These are phyloP conservation scores for Diarsia brunnea DNA, from an alignment of 2,888 invertebrate genomes.

Conservation along the genomic window DNA sequence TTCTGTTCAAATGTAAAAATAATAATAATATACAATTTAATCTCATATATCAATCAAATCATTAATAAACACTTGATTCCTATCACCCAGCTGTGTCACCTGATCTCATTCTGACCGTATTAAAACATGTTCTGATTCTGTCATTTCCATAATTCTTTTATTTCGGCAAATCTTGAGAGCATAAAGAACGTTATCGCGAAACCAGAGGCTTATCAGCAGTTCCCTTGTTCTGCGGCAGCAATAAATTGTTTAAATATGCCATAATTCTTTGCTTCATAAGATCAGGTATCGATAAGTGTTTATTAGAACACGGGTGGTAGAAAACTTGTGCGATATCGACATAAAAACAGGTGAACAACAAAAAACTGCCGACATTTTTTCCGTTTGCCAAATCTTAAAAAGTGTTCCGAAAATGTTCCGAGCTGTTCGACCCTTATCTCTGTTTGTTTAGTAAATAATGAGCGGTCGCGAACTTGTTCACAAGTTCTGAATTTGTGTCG, in stretches of 20 bases:
- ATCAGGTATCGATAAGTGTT: slow-evolving; percentile 85
- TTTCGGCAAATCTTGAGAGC: slow-evolving; percentile 77
- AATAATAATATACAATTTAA: too few species aligned
- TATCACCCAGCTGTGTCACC: slow-evolving; percentile 22
- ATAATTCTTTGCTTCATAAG: slow-evolving; percentile 88
- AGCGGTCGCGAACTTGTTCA: slow-evolving; percentile 82
- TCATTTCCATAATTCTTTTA: slow-evolving; percentile 61
- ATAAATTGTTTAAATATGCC: slow-evolving; percentile 89
- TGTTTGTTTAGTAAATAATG: slow-evolving; percentile 86
- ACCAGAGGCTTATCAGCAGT: slow-evolving; percentile 84
- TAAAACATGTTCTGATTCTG: slow-evolving; percentile 45
- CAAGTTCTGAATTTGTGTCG: slow-evolving; percentile 74
- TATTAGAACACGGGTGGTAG: slow-evolving; percentile 88
- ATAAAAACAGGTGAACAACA: slow-evolving; percentile 81
- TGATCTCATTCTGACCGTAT: slow-evolving; percentile 26
- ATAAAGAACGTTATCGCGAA: slow-evolving; percentile 82
- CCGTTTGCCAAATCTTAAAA: slow-evolving; percentile 81
- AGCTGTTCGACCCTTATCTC: slow-evolving; percentile 82
- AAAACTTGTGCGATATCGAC: slow-evolving; percentile 81
- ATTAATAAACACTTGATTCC: slow-evolving; percentile 15
- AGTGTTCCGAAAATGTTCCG: slow-evolving; percentile 74
- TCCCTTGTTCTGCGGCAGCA: slow-evolving; percentile 85
- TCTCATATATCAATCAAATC: slow-evolving; percentile 7
- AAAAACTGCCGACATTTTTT: slow-evolving; percentile 78
- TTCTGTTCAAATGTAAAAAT: too few species aligned